Conservation (phyloP, 2,888 invertebrate genomes). For the Euclidia mi region DNA sequence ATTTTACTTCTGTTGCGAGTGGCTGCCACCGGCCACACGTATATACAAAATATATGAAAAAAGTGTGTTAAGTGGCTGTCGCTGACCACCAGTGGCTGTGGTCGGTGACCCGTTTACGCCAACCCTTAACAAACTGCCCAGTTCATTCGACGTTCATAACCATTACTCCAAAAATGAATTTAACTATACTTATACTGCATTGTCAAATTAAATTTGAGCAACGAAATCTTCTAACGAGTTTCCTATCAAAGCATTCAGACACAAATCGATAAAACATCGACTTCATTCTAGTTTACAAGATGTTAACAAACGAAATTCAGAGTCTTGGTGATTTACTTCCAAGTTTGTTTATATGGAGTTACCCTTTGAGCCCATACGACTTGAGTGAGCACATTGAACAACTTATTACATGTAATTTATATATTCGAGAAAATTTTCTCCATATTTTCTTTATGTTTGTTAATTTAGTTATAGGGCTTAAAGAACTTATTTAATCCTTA, state of each 20-base stretch:
- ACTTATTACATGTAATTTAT: constrained; percentile 19
- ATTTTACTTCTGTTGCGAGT: no score
- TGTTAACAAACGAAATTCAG: constrained; percentile 45
- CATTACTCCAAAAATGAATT: no score
- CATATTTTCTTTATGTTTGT: background rate
- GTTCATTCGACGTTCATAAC: no score
- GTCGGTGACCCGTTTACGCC: no score
- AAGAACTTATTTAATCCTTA: no score
- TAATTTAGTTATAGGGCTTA: background rate
- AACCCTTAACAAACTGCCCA: no score
- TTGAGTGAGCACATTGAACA: constrained; percentile 24
- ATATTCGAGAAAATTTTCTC: constrained; percentile 2
- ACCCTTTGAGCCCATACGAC: constrained; percentile 27
- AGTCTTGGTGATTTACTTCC: constrained; percentile 38
- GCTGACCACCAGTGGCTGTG: no score
- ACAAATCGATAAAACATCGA: constrained; percentile 24
- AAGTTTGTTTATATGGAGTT: constrained; percentile 41
- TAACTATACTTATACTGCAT: background rate
- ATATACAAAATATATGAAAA: no score
- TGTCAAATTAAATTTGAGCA: background rate
- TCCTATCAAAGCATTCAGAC: constrained; percentile 20
- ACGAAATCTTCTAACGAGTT: background rate
- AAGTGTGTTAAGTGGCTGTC: no score
- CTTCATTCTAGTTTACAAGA: constrained; percentile 50
- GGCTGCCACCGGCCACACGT: no score